Base-by-base conservation (phyloP, 2,797 vertebrate genomes). In the Micromesistius poutassou region DNA sequence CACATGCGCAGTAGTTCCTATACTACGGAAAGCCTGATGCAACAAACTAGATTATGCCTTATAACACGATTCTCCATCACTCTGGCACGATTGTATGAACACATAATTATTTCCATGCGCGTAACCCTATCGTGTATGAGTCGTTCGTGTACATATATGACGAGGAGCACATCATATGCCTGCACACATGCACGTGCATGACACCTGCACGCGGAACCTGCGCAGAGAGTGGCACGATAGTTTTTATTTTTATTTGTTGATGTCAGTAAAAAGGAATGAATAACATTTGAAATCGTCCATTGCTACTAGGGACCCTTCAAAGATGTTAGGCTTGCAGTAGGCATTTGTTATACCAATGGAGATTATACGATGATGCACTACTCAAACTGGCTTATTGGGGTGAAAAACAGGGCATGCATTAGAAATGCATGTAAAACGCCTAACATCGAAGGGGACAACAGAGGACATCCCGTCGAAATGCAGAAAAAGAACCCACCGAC, bases 361-460 rank as follows among this genome's bases (percentile, higher is more conserved):
- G 86, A 82, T 28, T 75, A 6, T 74, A 73, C 50, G 72, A 93
- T 89, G 88, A 91, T 94, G 92, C 91, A 91, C 85, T 94, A 93
- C 82, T 93, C 91, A 68, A 93, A 87, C 78, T 93, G 92, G 91
- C 90, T 94, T 16, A 88, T 92, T 79, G 88, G 86, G 78, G 80
- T 93, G 31, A 93, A 93, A 88, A 92, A 93, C 85, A 85, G 89
- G 80, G 92, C 91, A 80, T 88, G 85, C 80, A 79, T 92, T 19
- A 81, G 91, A 83, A 90, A 91, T 89, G 90, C 87, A 3, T 83
- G 81, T 74, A 89, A 87, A 87, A 85, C 87, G 78, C 74, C 84
- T 13, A 78, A 82, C 83, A 80, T 1, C 71, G 90, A 89, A 76
- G 85, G 91, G 86, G 83, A 78, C 79, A 88, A 87, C 76, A 86